phyloP scores from a whole-genome alignment of 2,888 invertebrate species.

The Melanophora roralis region DNA sequence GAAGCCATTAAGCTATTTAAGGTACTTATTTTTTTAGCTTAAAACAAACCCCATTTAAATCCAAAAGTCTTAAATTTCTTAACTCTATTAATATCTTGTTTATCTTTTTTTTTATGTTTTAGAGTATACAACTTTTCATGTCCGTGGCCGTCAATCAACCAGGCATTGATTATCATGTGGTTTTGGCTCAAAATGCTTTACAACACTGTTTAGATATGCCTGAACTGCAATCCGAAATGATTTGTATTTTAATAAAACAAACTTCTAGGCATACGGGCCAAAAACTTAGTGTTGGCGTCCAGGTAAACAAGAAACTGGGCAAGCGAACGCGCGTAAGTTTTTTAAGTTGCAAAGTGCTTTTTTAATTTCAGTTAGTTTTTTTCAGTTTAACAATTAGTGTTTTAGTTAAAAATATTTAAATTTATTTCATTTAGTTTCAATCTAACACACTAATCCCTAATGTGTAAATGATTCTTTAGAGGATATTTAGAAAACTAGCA shows the following conservation, averaged over 20 bases:
- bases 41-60: too few relatives aligned
- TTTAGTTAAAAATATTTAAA: constrained; percentile 11
- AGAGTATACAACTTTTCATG: constrained; percentile 97
- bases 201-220: constrained; percentile 93
- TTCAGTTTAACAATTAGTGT: constrained; percentile 39
- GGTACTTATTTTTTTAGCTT: too few relatives aligned
- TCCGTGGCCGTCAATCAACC: constrained; percentile 96
- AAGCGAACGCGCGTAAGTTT: constrained; percentile 83
- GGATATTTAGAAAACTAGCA: not conserved
- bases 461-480: not conserved
- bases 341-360: constrained; percentile 78
- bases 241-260: constrained; percentile 93
- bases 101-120: constrained; percentile 58
- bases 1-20: constrained; percentile 96
- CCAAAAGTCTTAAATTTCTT: not conserved
- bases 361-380: constrained; percentile 57
- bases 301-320: constrained; percentile 86
- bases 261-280: constrained; percentile 90
- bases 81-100: not conserved
- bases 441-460: constrained; percentile 17
- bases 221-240: constrained; percentile 95
- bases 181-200: constrained; percentile 96
- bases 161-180: constrained; percentile 98
- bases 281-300: constrained; percentile 90
- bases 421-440: constrained; percentile 22